phyloP scores from a whole-genome alignment of 1,140 invertebrate species.

The Nylanderia fulva region DNA sequence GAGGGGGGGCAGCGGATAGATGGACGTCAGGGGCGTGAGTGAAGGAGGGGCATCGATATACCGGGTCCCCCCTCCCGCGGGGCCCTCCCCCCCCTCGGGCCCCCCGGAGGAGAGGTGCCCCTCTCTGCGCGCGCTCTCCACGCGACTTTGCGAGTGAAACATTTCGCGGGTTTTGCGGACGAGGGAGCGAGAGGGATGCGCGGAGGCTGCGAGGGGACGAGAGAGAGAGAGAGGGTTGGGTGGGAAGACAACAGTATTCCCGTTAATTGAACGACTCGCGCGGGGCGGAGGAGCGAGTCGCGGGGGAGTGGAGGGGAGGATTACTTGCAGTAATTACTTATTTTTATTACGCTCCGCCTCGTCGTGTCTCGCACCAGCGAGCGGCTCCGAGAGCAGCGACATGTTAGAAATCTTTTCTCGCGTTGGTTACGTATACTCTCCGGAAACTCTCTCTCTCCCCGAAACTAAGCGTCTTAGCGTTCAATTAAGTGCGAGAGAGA shows the following conservation, averaged over 20 bases:
- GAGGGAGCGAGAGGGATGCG: slow-evolving; percentile 54
- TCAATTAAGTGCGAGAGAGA: slow-evolving; percentile 43
- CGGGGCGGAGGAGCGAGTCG: slow-evolving; percentile 69
- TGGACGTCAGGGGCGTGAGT: slow-evolving; percentile 81
- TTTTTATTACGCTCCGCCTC: slow-evolving; percentile 84
- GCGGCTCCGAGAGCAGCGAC: slow-evolving; percentile 20
- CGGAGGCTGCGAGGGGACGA: slow-evolving; percentile 51
- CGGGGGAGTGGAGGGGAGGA: slow-evolving; percentile 74
- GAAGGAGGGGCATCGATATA: slow-evolving; percentile 80
- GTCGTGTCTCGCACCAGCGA: slow-evolving; percentile 61
- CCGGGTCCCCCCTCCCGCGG: slow-evolving; percentile 66
- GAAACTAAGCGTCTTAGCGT: slow-evolving; percentile 40
- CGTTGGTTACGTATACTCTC: slow-evolving; percentile 35
- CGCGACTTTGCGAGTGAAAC: slow-evolving; percentile 82
- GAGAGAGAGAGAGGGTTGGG: slow-evolving; percentile 63
- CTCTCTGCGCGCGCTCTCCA: slow-evolving; percentile 62
- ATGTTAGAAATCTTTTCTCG: slow-evolving; percentile 58
- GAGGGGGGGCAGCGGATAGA: slow-evolving; percentile 66
- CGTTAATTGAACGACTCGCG: slow-evolving; percentile 86
- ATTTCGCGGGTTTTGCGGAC: slow-evolving; percentile 83
- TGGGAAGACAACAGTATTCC: slow-evolving; percentile 84
- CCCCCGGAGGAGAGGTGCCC: slow-evolving; percentile 32
- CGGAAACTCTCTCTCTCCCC: slow-evolving; percentile 44
- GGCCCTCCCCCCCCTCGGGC: slow-evolving; percentile 58
- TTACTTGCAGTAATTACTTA: slow-evolving; percentile 85